phyloP scores from a whole-genome alignment of 2,797 vertebrate species.

The Pseudochirops cupreus region DNA sequence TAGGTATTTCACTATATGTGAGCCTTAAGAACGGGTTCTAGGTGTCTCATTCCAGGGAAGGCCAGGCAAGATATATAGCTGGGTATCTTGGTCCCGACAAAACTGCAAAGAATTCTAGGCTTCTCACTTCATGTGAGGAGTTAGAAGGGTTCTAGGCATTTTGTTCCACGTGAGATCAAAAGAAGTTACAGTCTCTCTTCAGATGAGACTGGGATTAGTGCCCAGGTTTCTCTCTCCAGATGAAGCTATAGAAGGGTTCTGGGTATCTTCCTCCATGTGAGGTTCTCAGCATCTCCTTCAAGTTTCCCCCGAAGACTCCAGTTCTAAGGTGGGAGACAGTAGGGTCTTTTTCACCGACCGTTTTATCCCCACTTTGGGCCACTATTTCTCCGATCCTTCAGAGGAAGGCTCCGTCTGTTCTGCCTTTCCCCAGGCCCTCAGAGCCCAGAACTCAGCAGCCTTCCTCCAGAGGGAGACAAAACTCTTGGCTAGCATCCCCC shows the following conservation, averaged over 20 bases:
- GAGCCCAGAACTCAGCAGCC: neutral
- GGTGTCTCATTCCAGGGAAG: neutral
- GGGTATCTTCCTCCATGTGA: neutral
- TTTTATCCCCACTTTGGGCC: neutral
- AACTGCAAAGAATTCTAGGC: neutral
- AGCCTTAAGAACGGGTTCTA: neutral
- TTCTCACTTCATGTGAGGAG: neutral
- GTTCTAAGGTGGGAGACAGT: neutral
- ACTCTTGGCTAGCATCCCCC: slow-evolving; percentile 77
- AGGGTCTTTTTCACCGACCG: neutral
- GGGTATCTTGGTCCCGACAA: neutral
- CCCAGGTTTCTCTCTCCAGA: neutral
- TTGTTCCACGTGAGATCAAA: neutral
- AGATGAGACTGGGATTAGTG: neutral
- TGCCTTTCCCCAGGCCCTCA: neutral
- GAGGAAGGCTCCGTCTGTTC: neutral
- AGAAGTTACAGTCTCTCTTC: neutral
- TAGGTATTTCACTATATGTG: neutral
- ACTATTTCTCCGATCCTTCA: neutral
- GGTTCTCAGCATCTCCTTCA: neutral
- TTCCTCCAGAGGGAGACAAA: slow-evolving; percentile 16
- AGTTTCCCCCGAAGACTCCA: neutral
- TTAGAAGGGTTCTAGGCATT: neutral
- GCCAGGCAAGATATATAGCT: neutral
- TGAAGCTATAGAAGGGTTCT: neutral